Evolutionary conservation across 2,888 invertebrate genomes (phyloP).

Genomic region (Morpho achilles): DNA sequence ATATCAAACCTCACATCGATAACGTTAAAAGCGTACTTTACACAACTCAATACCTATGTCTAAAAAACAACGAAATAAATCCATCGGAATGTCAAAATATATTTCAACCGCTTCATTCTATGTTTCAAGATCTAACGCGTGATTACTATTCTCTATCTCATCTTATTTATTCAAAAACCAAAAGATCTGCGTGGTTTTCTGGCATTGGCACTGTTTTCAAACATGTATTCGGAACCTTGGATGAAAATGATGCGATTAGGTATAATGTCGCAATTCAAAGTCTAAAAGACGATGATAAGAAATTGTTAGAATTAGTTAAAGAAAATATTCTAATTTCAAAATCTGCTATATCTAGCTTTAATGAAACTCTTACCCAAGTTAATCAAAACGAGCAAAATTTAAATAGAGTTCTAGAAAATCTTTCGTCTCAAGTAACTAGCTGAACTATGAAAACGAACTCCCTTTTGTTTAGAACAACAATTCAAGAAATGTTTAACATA

Average conservation of each 20-base stretch:
- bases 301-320: conserved; percentile 6
- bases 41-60: conserved; percentile 16
- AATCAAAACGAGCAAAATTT: conserved; percentile 17
- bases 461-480: no score
- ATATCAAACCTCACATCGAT: conserved; percentile 25
- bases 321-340: conserved; percentile 28
- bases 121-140: conserved; percentile 14
- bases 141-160: conserved; percentile 28
- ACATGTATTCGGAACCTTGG: conserved; percentile 31
- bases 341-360: conserved; percentile 16
- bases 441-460: no score
- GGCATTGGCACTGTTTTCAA: conserved; percentile 29
- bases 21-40: conserved; percentile 15
- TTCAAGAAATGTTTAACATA: no score
- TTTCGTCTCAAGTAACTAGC: background rate
- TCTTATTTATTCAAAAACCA: conserved; percentile 17
- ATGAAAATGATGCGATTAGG: conserved; percentile 29
- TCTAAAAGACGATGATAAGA: conserved; percentile 22
- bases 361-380: conserved; percentile 21
- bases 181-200: conserved; percentile 28
- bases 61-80: conserved; percentile 11
- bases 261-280: conserved; percentile 27
- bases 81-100: conserved; percentile 15
- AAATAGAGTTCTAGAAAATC: conserved; percentile 14
- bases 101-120: conserved; percentile 15